Conservation (phyloP, 2,113 vertebrate genomes). For the Stegostoma tigrinum region DNA sequence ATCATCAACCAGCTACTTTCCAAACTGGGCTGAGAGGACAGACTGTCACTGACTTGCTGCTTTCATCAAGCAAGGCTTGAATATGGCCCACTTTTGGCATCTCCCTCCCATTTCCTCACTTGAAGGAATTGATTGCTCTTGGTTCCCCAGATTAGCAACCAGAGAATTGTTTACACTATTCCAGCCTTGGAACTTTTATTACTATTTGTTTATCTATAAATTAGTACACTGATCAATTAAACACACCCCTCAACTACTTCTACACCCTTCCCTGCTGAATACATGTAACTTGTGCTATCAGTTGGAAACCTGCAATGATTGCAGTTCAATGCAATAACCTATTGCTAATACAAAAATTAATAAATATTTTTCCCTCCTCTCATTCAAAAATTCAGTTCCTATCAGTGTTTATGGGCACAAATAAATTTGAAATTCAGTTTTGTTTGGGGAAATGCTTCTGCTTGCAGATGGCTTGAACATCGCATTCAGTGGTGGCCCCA, state of each 20-base stretch:
- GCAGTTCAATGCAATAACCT: constrained; percentile 10
- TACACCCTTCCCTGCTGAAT: not conserved
- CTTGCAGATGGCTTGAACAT: not conserved
- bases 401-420: not conserved
- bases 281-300: not conserved
- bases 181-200: not conserved
- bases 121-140: not conserved
- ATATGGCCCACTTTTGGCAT: not conserved
- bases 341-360: not conserved
- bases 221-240: not conserved
- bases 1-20: constrained; percentile 34
- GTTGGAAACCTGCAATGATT: not conserved
- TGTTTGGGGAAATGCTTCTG: not conserved
- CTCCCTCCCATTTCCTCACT: not conserved
- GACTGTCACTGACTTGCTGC: not conserved
- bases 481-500: not conserved
- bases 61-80: not conserved
- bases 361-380: not conserved
- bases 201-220: not conserved
- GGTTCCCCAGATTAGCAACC: not conserved
- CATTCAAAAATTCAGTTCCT: not conserved
- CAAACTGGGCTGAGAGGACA: not conserved
- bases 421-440: not conserved
- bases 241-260: not conserved
- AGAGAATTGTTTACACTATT: constrained; percentile 19